Percentiles rank a stretch among this genome's conserved stretches.
phyloP scores from a whole-genome alignment of 2,888 invertebrate species.

The Mythimna vitellina region DNA sequence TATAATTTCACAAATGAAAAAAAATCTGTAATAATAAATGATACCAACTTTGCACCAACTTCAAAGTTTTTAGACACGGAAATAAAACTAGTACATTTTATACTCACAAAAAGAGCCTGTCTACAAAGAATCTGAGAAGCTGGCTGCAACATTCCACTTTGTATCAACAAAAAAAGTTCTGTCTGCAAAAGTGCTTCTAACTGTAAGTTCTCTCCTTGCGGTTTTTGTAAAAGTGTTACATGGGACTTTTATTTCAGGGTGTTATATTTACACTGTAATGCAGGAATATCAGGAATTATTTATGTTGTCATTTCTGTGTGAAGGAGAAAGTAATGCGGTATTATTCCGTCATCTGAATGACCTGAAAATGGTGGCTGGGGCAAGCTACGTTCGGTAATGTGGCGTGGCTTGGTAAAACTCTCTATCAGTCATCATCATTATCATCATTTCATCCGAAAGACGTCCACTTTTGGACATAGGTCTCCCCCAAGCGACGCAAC shows the following conservation, averaged over 20 bases:
- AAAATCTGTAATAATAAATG: not conserved
- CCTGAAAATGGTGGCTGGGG: too few species aligned
- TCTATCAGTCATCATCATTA: too few species aligned
- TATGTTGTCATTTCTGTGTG: not conserved
- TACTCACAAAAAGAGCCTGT: conserved; percentile 15
- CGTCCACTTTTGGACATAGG: too few species aligned
- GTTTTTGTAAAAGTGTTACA: conserved; percentile 11
- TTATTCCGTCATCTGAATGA: too few species aligned
- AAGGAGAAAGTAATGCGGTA: not conserved
- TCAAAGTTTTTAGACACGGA: not conserved
- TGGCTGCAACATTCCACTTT: conserved; percentile 47
- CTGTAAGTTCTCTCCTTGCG: conserved; percentile 10
- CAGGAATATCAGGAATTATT: not conserved
- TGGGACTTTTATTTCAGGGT: not conserved
- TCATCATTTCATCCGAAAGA: too few species aligned
- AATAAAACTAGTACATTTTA: conserved; percentile 29
- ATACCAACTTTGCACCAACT: not conserved
- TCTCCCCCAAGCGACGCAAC: too few species aligned
- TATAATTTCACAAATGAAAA: too few species aligned
- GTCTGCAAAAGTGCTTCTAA: conserved; percentile 35
- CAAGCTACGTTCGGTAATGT: too few species aligned
- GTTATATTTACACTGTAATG: not conserved
- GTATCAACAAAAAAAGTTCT: conserved; percentile 46
- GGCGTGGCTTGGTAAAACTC: too few species aligned
- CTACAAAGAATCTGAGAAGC: conserved; percentile 35